Evolutionary conservation across 2,888 invertebrate genomes (phyloP).

Genomic region (Cotesia congregata): DNA sequence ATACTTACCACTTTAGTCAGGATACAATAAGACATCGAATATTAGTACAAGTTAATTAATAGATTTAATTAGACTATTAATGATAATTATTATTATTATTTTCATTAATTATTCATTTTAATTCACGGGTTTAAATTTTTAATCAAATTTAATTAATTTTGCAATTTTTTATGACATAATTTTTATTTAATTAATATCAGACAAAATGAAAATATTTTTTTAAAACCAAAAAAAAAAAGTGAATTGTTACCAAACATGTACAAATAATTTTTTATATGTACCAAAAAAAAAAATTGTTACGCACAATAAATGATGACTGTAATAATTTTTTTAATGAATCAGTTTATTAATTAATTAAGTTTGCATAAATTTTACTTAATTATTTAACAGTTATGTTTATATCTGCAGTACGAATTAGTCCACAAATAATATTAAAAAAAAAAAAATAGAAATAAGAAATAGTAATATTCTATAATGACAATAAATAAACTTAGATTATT

Average conservation of each 20-base stretch:
- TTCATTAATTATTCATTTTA: too few species aligned
- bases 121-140: too few species aligned
- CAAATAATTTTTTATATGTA: background rate
- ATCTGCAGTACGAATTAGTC: background rate
- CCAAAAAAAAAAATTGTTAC: background rate
- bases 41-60: background rate
- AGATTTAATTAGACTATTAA: background rate
- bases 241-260: background rate
- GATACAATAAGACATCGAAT: background rate
- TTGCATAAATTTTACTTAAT: background rate
- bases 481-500: constrained; percentile 43
- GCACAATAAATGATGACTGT: background rate
- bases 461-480: constrained; percentile 42
- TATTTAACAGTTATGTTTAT: background rate
- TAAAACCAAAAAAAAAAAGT: too few species aligned
- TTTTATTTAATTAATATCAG: too few species aligned
- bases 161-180: too few species aligned
- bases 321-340: constrained; percentile 10
- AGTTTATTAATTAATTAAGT: constrained; percentile 1
- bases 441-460: background rate
- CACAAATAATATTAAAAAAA: background rate
- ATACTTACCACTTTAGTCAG: background rate
- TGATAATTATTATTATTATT: too few species aligned
- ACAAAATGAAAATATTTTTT: too few species aligned
- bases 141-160: too few species aligned